Conservation (phyloP, 2,797 vertebrate genomes). For the Cygnus olor region DNA sequence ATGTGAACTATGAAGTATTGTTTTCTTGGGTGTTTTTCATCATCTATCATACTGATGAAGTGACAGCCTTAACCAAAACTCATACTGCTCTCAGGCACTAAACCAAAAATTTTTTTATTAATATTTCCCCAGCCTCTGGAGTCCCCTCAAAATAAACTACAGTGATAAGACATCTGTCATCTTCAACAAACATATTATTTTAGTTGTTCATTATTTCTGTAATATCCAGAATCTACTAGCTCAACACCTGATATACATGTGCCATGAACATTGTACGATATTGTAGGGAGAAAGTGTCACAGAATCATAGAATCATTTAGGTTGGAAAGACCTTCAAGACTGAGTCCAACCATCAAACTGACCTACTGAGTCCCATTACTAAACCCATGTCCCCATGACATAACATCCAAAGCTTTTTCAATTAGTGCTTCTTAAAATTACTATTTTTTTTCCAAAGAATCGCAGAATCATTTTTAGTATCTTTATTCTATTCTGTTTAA, state of each 20-base stretch:
- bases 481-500: neutral
- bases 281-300: neutral
- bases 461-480: neutral
- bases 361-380: neutral
- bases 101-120: neutral
- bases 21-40: neutral
- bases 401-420: neutral
- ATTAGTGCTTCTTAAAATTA: neutral
- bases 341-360: neutral
- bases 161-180: neutral
- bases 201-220: neutral
- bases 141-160: neutral
- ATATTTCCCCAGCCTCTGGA: neutral
- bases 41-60: neutral
- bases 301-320: neutral
- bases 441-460: neutral
- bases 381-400: neutral
- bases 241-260: neutral
- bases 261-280: neutral
- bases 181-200: neutral
- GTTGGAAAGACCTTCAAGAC: neutral
- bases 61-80: neutral
- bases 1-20: neutral
- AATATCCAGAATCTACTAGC: neutral
- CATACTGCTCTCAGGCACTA: neutral